phyloP scores from a whole-genome alignment of 2,888 invertebrate species.

The Gnatocerus cornutus region DNA sequence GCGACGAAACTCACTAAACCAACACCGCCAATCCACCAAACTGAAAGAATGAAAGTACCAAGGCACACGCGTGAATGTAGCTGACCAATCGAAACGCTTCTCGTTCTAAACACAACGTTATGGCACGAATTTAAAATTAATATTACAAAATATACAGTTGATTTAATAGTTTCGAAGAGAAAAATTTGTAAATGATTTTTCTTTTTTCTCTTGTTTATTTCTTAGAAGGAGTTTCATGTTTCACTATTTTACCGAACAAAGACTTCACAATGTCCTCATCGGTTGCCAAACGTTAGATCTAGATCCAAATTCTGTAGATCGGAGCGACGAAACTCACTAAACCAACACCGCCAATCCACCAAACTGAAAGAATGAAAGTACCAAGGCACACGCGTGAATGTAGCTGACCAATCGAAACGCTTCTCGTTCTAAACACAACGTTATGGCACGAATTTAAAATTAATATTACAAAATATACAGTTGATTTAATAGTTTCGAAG shows the following conservation, averaged over 20 bases:
- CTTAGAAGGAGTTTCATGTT: too few relatives aligned
- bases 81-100: conserved; percentile 19
- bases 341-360: conserved; percentile 31
- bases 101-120: conserved; percentile 10
- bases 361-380: conserved; percentile 31
- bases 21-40: conserved; percentile 32
- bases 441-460: conserved; percentile 6
- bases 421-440: conserved; percentile 11
- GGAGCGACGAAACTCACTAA: conserved; percentile 37
- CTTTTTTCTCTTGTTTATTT: too few relatives aligned
- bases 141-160: not conserved
- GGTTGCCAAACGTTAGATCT: conserved; percentile 42
- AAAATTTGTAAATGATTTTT: too few relatives aligned
- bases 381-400: conserved; percentile 33
- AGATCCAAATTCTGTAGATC: conserved; percentile 23
- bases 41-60: conserved; percentile 28
- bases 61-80: conserved; percentile 30
- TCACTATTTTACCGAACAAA: conserved; percentile 37
- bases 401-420: conserved; percentile 17
- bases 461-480: not conserved
- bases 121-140: conserved; percentile 7
- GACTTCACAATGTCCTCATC: conserved; percentile 23
- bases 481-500: too few relatives aligned
- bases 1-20: conserved; percentile 39
- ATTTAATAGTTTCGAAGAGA: too few relatives aligned